Evolutionary conservation across 2,888 invertebrate genomes (phyloP).

Genomic region (Sinelater perroti): DNA sequence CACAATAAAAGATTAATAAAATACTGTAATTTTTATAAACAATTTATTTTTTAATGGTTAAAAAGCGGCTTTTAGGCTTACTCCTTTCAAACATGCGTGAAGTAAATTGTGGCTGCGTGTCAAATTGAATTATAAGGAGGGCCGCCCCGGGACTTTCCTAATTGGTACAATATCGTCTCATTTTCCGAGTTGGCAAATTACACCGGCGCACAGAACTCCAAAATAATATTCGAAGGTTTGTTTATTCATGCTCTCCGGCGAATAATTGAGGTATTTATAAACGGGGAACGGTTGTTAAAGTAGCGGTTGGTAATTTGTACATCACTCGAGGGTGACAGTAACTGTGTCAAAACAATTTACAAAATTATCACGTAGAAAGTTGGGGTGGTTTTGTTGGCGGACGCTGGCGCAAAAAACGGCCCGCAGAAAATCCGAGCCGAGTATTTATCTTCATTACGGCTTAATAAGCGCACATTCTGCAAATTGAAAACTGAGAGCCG

Average conservation of each 20-base stretch:
- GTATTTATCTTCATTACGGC: constrained; percentile 16
- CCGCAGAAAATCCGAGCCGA: not conserved
- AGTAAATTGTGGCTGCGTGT: too few relatives aligned
- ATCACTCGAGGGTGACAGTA: constrained; percentile 34
- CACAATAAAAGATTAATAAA: too few relatives aligned
- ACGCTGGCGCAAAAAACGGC: constrained; percentile 1
- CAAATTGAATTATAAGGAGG: too few relatives aligned
- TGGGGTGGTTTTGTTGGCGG: constrained; percentile 14
- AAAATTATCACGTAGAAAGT: constrained; percentile 30
- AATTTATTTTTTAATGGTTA: too few relatives aligned
- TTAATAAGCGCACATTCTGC: constrained; percentile 21
- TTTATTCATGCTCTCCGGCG: constrained; percentile 23
- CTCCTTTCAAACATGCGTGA: too few relatives aligned
- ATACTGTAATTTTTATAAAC: too few relatives aligned
- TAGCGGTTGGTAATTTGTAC: constrained; percentile 30
- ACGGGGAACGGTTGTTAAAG: constrained; percentile 19
- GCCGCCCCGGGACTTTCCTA: not conserved
- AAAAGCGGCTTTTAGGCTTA: too few relatives aligned
- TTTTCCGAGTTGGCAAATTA: constrained; percentile 8
- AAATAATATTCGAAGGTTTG: constrained; percentile 10
- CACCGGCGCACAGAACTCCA: not conserved
- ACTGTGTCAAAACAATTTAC: constrained; percentile 36
- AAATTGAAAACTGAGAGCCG: constrained; percentile 16
- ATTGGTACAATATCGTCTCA: constrained; percentile 6
- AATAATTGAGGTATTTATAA: constrained; percentile 22